A percentile compares a stretch with the other conserved stretches of the same genome.
Conservation (phyloP, 1,140 invertebrate species). For the Drosophila gunungcola region DNA sequence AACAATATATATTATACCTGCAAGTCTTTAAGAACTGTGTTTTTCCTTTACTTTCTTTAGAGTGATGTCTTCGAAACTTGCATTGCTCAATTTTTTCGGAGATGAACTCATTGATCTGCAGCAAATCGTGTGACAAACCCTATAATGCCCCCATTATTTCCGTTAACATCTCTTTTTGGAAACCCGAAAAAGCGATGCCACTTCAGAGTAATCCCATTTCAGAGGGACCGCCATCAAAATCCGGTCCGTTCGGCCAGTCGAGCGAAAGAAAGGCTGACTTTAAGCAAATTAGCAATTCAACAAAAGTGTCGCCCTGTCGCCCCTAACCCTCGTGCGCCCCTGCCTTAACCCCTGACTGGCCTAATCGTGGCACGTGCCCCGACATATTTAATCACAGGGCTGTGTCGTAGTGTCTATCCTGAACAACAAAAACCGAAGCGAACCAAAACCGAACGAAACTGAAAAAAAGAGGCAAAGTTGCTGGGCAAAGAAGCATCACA, state of each 20-base stretch:
- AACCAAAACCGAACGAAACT: conserved; percentile 17
- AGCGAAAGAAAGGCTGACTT: conserved; percentile 52
- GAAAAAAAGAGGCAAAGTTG: conserved; percentile 32
- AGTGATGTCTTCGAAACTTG: no score
- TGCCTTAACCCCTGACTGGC: conserved; percentile 51
- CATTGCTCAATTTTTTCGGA: not conserved
- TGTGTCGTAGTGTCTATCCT: conserved; percentile 9
- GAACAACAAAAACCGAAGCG: conserved; percentile 10
- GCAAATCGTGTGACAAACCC: conserved; percentile 42
- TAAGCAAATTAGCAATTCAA: conserved; percentile 77
- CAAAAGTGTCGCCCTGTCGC: conserved; percentile 60
- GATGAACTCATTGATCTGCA: conserved; percentile 2
- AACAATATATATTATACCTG: no score
- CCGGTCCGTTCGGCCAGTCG: conserved; percentile 20
- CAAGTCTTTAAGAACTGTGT: no score
- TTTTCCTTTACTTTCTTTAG: no score
- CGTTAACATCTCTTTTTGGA: conserved; percentile 19
- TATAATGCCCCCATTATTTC: conserved; percentile 41
- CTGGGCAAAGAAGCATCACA: conserved; percentile 17
- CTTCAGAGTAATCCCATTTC: conserved; percentile 32
- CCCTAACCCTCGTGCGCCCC: conserved; percentile 5
- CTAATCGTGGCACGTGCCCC: conserved; percentile 82
- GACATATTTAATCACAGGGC: conserved; percentile 78
- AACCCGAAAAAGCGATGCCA: conserved; percentile 22
- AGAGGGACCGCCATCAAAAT: conserved; percentile 8